Evolutionary conservation across 1,140 invertebrate species (phyloP).

Genomic region (Paraescarpia echinospica): DNA sequence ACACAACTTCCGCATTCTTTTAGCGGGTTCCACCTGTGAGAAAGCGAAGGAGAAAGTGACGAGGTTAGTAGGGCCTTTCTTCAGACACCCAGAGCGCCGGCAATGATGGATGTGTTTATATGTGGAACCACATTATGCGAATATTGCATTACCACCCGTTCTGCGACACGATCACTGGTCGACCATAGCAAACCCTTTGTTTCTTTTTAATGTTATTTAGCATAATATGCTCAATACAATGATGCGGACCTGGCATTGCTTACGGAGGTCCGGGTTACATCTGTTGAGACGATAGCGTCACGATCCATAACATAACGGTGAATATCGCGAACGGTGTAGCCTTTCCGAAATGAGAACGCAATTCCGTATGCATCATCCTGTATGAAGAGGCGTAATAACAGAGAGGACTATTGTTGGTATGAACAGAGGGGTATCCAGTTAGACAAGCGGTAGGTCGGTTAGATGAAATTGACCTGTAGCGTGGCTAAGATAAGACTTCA

Average conservation of each 20-base stretch:
- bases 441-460: neutral
- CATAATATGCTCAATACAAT: neutral
- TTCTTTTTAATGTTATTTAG: neutral
- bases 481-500: neutral
- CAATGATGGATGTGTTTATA: neutral
- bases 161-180: neutral
- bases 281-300: neutral
- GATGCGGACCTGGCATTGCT: neutral
- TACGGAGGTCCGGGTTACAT: neutral
- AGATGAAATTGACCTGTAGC: neutral
- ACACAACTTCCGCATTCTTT: neutral
- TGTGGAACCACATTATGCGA: neutral
- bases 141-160: neutral
- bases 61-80: neutral
- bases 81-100: no score
- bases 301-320: neutral
- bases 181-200: neutral
- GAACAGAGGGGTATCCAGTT: neutral
- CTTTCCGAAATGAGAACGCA: neutral
- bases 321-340: neutral
- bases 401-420: neutral
- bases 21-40: neutral
- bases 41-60: neutral
- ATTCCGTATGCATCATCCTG: neutral
- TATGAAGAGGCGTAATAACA: neutral